phyloP scores from a whole-genome alignment of 2,113 vertebrate species.

The Solenodon paradoxus region DNA sequence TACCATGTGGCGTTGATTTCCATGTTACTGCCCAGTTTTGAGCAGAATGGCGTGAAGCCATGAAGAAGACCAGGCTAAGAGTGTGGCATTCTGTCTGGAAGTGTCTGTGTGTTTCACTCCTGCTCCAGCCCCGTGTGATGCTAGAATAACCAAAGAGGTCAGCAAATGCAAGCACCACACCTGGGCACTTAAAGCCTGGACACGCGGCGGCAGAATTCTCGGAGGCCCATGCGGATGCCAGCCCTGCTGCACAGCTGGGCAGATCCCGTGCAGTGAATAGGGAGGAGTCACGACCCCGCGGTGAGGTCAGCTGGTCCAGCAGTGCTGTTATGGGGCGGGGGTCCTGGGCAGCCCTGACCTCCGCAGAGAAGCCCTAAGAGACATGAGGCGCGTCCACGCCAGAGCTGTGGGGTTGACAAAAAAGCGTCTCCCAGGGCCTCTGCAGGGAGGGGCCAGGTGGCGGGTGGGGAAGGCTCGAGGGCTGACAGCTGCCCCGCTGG shows the following conservation, averaged over 20 bases:
- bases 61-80: not conserved
- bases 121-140: not conserved
- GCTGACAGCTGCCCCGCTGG: too few relatives aligned
- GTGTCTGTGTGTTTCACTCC: not conserved
- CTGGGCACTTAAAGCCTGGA: too few relatives aligned
- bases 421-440: not conserved
- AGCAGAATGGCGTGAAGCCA: conserved; percentile 27
- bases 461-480: not conserved
- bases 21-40: conserved; percentile 17
- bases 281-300: fast-evolving
- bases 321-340: too few relatives aligned
- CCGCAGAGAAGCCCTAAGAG: not conserved
- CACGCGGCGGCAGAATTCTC: too few relatives aligned
- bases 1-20: conserved; percentile 50
- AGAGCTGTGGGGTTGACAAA: not conserved
- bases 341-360: too few relatives aligned
- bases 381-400: not conserved
- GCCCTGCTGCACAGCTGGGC: too few relatives aligned
- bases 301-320: fast-evolving
- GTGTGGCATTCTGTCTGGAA: not conserved
- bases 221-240: too few relatives aligned
- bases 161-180: too few relatives aligned
- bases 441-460: not conserved
- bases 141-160: too few relatives aligned
- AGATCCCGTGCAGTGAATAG: fast-evolving